Percentiles rank a stretch among this genome's conserved stretches.
These are phyloP conservation scores for Etheostoma cragini DNA, from an alignment of 2,113 vertebrate species.

Conservation along the genomic window DNA sequence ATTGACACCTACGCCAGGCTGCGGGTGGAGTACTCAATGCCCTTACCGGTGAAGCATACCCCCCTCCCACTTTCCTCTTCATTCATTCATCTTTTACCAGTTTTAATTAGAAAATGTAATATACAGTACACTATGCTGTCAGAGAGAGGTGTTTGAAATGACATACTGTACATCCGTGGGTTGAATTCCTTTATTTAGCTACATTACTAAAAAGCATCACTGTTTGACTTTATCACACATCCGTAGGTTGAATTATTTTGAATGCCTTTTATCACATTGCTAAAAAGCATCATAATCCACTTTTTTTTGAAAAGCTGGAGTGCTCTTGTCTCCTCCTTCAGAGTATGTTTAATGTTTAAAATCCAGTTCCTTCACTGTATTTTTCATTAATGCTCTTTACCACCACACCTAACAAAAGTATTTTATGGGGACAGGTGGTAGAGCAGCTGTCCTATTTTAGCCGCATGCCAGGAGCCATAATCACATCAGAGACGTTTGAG, in stretches of 20 bases:
- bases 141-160: neutral
- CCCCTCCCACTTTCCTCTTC: neutral
- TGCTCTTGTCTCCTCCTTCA: neutral
- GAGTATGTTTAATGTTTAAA: neutral
- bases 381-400: neutral
- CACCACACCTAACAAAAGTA: neutral
- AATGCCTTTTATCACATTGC: neutral
- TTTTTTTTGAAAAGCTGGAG: neutral
- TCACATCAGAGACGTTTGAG: conserved; percentile 84
- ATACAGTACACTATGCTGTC: neutral
- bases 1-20: conserved; percentile 36
- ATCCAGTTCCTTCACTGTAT: neutral
- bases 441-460: conserved; percentile 87
- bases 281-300: conserved; percentile 3
- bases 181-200: neutral
- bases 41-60: conserved; percentile 77
- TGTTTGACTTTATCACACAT: neutral
- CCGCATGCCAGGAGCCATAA: conserved; percentile 74
- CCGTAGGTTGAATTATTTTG: too few relatives aligned
- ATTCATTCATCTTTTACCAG: too few relatives aligned
- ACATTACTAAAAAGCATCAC: neutral
- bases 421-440: conserved; percentile 62
- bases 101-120: neutral
- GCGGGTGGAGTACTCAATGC: conserved; percentile 79
- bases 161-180: too few relatives aligned